A percentile compares a stretch with the other conserved stretches of the same genome.
phyloP scores from a whole-genome alignment of 2,888 invertebrate genomes.

The Blomia tropicalis region DNA sequence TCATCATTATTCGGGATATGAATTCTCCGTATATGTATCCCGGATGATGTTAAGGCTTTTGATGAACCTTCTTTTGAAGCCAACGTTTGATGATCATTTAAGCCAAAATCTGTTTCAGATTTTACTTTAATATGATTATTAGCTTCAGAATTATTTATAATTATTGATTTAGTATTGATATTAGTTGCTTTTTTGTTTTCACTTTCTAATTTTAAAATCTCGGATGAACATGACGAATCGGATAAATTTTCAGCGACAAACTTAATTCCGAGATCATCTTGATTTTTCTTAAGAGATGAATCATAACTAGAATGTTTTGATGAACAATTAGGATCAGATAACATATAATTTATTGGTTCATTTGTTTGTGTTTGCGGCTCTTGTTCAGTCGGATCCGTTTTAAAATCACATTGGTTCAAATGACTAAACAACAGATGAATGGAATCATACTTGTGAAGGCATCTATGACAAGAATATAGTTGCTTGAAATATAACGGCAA shows the following conservation, averaged over 20 bases:
- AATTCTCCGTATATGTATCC: too few relatives aligned
- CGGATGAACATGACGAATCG: not conserved
- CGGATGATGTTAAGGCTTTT: too few relatives aligned
- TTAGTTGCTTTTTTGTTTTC: not conserved
- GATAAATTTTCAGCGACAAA: not conserved
- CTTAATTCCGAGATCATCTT: not conserved
- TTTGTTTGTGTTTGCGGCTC: too few relatives aligned
- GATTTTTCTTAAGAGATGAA: too few relatives aligned
- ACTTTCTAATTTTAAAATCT: not conserved
- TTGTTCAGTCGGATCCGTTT: too few relatives aligned
- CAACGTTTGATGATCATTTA: too few relatives aligned
- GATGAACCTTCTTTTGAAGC: too few relatives aligned
- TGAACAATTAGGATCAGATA: too few relatives aligned
- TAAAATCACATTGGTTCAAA: slow-evolving; percentile 2
- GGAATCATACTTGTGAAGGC: slow-evolving; percentile 1
- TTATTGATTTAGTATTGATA: not conserved
- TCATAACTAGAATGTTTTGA: too few relatives aligned
- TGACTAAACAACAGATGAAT: not conserved
- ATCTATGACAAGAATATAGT: slow-evolving; percentile 12
- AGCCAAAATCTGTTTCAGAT: too few relatives aligned
- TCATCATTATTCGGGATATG: not conserved
- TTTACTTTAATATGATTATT: not conserved
- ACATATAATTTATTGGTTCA: too few relatives aligned
- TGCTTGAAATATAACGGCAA: slow-evolving; percentile 2
- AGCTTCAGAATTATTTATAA: not conserved